phyloP scores from a whole-genome alignment of 2,113 vertebrate genomes.

The Erythrolamprus reginae region DNA sequence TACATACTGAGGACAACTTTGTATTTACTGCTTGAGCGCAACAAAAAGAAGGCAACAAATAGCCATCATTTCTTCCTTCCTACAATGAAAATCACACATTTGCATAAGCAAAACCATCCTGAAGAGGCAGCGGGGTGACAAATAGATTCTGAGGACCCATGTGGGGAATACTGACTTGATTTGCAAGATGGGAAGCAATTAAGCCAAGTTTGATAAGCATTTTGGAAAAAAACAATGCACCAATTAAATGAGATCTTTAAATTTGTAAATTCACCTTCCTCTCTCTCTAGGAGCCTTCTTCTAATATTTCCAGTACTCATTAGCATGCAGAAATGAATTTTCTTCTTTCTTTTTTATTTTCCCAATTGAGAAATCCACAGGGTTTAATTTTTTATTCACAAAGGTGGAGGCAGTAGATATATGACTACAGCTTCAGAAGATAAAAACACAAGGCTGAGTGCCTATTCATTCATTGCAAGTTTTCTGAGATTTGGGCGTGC shows the following conservation, averaged over 20 bases:
- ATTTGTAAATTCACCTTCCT: background rate
- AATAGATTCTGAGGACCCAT: conserved; percentile 1
- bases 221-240: background rate
- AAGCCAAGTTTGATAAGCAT: conserved; percentile 6
- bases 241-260: conserved; percentile 5
- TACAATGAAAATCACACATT: conserved; percentile 7
- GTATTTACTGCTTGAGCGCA: background rate
- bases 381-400: background rate
- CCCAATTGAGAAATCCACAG: background rate
- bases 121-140: background rate
- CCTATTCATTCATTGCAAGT: background rate
- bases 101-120: background rate
- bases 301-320: conserved; percentile 8
- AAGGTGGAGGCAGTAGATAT: background rate
- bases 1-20: background rate
- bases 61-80: background rate
- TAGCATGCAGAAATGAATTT: background rate
- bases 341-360: background rate
- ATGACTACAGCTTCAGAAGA: background rate
- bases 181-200: background rate
- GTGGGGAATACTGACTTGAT: background rate
- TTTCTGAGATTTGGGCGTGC: background rate
- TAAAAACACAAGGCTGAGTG: background rate
- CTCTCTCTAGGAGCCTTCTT: background rate
- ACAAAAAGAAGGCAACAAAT: background rate